phyloP scores from a whole-genome alignment of 2,888 invertebrate genomes.

The Drosophila merina region DNA sequence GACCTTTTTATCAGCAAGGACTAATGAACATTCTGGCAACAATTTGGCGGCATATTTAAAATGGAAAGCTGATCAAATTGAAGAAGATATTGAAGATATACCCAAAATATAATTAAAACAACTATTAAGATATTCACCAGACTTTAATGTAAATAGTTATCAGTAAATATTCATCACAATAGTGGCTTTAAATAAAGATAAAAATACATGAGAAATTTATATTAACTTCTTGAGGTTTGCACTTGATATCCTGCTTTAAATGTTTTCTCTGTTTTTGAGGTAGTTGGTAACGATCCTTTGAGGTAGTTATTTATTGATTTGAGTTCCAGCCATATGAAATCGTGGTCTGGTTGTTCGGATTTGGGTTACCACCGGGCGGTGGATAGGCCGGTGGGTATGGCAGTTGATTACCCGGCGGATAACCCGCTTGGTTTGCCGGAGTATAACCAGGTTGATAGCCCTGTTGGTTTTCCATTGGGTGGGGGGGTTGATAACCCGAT shows the following conservation, averaged over 20 bases:
- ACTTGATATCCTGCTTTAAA: too few relatives aligned
- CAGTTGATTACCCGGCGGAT: neutral
- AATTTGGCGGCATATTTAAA: neutral
- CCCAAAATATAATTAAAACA: neutral
- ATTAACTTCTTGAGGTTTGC: neutral
- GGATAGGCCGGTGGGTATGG: neutral
- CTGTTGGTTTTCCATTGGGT: neutral
- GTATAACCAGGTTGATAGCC: neutral
- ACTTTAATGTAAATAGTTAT: neutral
- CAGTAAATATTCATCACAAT: neutral
- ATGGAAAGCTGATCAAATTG: too few relatives aligned
- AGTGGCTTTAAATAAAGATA: neutral
- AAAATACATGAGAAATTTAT: neutral
- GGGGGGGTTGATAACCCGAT: neutral
- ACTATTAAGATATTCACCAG: neutral
- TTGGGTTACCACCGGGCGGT: neutral
- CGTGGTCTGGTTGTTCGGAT: neutral
- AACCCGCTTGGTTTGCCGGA: neutral
- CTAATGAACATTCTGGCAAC: neutral
- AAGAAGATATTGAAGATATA: too few relatives aligned
- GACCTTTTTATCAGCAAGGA: neutral
- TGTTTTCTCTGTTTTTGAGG: neutral
- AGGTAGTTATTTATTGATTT: neutral
- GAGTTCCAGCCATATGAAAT: slow-evolving; percentile 17
- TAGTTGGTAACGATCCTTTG: neutral